Evolutionary conservation across 1,140 invertebrate genomes (phyloP), one percentile per base, ranked within the genome.

Genomic region (Drosophila asahinai): DNA sequence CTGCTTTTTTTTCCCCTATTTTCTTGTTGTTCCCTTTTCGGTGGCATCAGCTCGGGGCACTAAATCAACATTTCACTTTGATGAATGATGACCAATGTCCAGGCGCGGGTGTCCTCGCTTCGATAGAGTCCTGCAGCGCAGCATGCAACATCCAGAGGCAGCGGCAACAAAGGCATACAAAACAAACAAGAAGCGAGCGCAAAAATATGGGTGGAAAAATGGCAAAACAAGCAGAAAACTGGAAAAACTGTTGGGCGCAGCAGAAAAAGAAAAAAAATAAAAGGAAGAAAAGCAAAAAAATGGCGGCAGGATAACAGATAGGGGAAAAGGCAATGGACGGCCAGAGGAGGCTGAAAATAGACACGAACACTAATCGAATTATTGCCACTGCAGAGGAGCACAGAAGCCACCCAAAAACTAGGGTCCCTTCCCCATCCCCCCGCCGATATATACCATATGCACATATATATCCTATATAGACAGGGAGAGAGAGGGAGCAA

Each of bases 11-110:
- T 27, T 9, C 11, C 33, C 33, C 33, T 5, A 6, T 30, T 30
- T 15, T 36, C 4, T 15, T 40, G 3, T 17, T 58, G 8, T 67
- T 67, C 14, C 49, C 25, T 62, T 70, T 36, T 43, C 25, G 72
- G 54, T 66, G 61, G 66, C 75, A 63, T 49, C 67, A 73, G 74
- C 72, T 67, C 64, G 73, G 77, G 75, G 86, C 86, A 90, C 86
- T 90, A 90, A 90, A 90, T 90, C 86, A 90, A 90, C 86, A 90
- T 91, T 90, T 90, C 86, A 90, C 86, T 90, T 90, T 90, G 86
- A 90, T 90, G 86, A 90, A 90, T 90, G 86, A 90, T 90, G 86
- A 90, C 86, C 86, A 90, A 90, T 90, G 86, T 90, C 82, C 86
- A 86, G 81, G 81, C 86, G 86, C 86, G 81, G 74, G 76, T 86